Percentiles rank a stretch among this genome's conserved stretches.
phyloP scores from a whole-genome alignment of 2,113 vertebrate species.

The Pseudonaja textilis region DNA sequence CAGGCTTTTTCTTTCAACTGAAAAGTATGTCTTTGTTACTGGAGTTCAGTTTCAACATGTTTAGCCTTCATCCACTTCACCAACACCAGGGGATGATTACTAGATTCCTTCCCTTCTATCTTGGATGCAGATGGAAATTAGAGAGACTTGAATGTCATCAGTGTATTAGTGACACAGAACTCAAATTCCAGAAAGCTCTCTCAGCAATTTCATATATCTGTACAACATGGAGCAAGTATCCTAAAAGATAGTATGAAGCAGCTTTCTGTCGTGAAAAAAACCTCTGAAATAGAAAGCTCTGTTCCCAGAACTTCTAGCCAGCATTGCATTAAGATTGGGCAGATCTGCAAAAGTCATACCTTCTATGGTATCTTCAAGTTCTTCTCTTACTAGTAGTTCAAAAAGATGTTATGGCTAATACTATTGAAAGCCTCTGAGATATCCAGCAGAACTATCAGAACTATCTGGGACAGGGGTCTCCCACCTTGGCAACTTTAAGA shows the following conservation, averaged over 20 bases:
- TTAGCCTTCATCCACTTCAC: neutral
- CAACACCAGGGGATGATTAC: neutral
- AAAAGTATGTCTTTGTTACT: neutral
- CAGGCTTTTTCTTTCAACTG: neutral
- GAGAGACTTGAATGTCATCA: neutral
- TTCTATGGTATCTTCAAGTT: neutral
- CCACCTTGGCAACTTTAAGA: too few relatives aligned
- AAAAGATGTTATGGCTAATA: neutral
- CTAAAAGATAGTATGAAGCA: neutral
- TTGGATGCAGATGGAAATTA: neutral
- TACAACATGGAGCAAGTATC: neutral
- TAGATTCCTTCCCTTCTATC: neutral
- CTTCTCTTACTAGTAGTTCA: neutral
- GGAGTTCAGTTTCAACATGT: neutral
- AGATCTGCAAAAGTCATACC: neutral
- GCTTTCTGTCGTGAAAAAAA: neutral
- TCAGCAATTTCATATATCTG: neutral
- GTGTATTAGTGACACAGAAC: neutral
- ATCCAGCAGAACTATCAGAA: neutral
- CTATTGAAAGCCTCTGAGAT: neutral
- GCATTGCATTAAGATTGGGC: neutral
- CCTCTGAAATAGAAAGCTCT: neutral
- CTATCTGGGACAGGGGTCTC: neutral
- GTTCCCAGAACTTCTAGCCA: neutral
- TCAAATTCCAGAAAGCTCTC: neutral